Evolutionary conservation across 2,113 vertebrate genomes (phyloP).

Genomic region (Panthera tigris): DNA sequence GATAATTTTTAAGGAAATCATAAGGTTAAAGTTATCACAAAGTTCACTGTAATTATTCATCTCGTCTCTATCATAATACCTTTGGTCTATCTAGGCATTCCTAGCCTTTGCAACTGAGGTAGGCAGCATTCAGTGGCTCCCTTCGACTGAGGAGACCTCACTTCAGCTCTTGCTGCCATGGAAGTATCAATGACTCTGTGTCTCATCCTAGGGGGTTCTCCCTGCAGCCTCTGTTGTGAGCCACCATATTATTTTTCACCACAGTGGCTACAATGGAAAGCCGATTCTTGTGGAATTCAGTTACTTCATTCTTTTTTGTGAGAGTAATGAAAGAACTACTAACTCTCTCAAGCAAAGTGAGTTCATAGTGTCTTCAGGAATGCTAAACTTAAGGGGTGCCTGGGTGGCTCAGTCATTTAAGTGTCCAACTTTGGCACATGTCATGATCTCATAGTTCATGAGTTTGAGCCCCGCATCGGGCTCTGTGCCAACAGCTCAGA

Average conservation of each 20-base stretch:
- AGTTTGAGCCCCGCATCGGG: too few species aligned
- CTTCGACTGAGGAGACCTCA: neutral
- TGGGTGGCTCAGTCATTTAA: too few species aligned
- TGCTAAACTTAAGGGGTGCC: neutral
- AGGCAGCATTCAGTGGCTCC: neutral
- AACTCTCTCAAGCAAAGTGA: neutral
- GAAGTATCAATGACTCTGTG: neutral
- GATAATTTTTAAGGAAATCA: neutral
- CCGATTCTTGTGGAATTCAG: neutral
- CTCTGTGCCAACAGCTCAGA: too few species aligned
- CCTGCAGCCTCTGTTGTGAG: neutral
- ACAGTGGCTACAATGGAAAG: neutral
- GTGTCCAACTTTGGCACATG: too few species aligned
- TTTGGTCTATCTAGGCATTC: neutral
- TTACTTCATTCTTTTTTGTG: neutral
- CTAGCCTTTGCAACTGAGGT: neutral
- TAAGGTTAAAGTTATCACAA: neutral
- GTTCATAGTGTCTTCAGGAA: neutral
- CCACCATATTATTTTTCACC: neutral
- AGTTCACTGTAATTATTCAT: neutral
- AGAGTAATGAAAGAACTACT: neutral
- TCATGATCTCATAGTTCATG: too few species aligned
- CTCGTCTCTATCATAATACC: neutral
- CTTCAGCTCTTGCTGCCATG: neutral
- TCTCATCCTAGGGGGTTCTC: neutral